Percentiles rank a stretch among this genome's conserved stretches.
phyloP scores from a whole-genome alignment of 2,113 vertebrate species.

The Nansenia antarctica region DNA sequence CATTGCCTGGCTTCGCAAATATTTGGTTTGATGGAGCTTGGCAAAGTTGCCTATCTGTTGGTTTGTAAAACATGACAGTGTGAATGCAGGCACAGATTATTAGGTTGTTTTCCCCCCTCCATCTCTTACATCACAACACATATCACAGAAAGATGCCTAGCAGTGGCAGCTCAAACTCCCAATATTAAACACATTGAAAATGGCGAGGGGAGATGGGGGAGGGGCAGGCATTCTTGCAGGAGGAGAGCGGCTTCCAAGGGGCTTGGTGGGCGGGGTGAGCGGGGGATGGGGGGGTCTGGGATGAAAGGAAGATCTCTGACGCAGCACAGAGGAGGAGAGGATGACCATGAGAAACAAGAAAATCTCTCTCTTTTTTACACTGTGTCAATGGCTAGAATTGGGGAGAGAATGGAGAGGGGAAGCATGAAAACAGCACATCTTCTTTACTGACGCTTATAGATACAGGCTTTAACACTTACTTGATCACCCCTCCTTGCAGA shows the following conservation, averaged over 20 bases:
- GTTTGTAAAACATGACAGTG: slow-evolving; percentile 28
- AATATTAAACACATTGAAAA: slow-evolving; percentile 60
- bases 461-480: slow-evolving; percentile 21
- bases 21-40: slow-evolving; percentile 34
- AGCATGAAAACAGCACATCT: background rate
- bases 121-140: slow-evolving; percentile 23
- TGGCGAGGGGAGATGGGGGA: slow-evolving; percentile 41
- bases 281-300: slow-evolving; percentile 11
- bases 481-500: slow-evolving; percentile 35
- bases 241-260: slow-evolving; percentile 46
- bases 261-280: slow-evolving; percentile 16
- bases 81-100: background rate
- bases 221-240: slow-evolving; percentile 53
- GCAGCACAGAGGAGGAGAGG: slow-evolving; percentile 12
- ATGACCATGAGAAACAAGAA: slow-evolving; percentile 13
- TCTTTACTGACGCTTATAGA: slow-evolving; percentile 3
- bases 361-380: slow-evolving; percentile 8
- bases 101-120: background rate
- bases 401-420: background rate
- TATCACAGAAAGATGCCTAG: slow-evolving; percentile 12
- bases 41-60: slow-evolving; percentile 2
- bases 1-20: slow-evolving; percentile 42
- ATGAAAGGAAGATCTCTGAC: slow-evolving; percentile 54
- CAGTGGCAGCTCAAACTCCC: slow-evolving; percentile 42
- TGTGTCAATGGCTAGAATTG: slow-evolving; percentile 20